phyloP scores from a whole-genome alignment of 2,797 vertebrate species.

The Pygocentrus nattereri region DNA sequence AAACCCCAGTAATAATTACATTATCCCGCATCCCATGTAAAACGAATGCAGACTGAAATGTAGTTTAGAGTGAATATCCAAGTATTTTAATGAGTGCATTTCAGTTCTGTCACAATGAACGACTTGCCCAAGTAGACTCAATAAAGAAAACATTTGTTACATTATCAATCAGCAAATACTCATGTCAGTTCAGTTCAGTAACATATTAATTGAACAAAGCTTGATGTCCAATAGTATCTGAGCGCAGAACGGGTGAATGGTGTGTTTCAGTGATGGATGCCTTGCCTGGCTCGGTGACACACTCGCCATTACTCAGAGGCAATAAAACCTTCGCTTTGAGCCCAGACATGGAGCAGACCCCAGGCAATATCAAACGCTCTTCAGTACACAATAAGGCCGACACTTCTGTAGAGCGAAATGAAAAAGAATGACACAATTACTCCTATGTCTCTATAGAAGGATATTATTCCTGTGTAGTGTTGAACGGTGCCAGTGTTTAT shows the following conservation, averaged over 20 bases:
- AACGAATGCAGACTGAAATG: no score
- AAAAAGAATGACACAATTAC: constrained; percentile 54
- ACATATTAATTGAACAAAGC: constrained; percentile 40
- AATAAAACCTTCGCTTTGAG: constrained; percentile 54
- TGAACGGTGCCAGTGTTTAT: constrained; percentile 28
- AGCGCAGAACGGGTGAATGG: constrained; percentile 13
- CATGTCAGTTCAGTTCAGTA: constrained; percentile 16
- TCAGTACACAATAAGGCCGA: constrained; percentile 41
- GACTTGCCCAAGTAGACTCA: not conserved
- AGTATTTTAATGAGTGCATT: no score
- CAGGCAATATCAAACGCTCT: constrained; percentile 52
- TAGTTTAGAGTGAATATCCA: no score
- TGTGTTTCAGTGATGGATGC: constrained; percentile 55
- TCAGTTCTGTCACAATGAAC: not conserved
- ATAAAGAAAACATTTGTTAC: not conserved
- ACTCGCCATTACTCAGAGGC: constrained; percentile 54
- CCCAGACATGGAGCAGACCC: constrained; percentile 38
- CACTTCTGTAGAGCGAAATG: constrained; percentile 35
- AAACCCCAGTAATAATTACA: no score
- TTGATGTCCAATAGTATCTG: constrained; percentile 41
- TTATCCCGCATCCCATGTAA: no score
- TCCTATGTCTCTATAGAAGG: constrained; percentile 42
- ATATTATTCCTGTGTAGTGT: constrained; percentile 16
- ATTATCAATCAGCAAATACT: constrained; percentile 8
- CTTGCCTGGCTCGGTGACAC: constrained; percentile 42